phyloP scores from a whole-genome alignment of 2,113 vertebrate genomes.

The Perca schrenkii region DNA sequence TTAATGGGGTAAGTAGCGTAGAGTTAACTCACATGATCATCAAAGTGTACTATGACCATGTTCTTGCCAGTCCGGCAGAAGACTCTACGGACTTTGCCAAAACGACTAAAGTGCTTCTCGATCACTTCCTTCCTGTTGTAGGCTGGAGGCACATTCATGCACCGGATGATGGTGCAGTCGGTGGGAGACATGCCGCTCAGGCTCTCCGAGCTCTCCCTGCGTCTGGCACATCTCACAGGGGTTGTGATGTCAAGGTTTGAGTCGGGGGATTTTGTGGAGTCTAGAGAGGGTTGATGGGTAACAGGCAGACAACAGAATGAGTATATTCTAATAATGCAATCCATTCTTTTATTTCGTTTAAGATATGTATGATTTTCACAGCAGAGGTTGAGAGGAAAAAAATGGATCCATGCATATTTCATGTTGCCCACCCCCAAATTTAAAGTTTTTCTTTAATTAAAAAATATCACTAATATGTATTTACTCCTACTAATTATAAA shows the following conservation, averaged over 20 bases:
- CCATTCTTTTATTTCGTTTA: background rate
- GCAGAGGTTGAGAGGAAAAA: too few relatives aligned
- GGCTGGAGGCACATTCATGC: conserved; percentile 87
- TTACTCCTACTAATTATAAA: background rate
- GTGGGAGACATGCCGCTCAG: conserved; percentile 67
- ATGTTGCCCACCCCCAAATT: too few relatives aligned
- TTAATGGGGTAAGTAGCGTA: background rate
- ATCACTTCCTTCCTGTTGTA: conserved; percentile 87
- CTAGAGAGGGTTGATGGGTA: conserved; percentile 5
- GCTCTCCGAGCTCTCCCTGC: conserved; percentile 85
- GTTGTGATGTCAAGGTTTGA: conserved; percentile 9
- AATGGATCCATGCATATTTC: too few relatives aligned
- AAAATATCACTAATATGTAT: background rate
- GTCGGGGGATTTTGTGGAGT: conserved; percentile 22
- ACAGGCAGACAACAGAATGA: background rate
- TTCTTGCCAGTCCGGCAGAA: conserved; percentile 86
- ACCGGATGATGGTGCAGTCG: conserved; percentile 86
- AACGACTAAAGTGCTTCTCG: conserved; percentile 88
- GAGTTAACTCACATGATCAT: conserved; percentile 88
- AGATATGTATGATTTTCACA: background rate
- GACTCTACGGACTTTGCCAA: conserved; percentile 87
- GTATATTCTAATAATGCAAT: background rate
- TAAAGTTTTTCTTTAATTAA: background rate
- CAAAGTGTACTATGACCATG: conserved; percentile 88
- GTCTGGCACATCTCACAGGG: conserved; percentile 63